Percentiles rank a stretch among this genome's conserved stretches.
Evolutionary conservation across 37 sponge, comb jelly and placozoan species (phyloP).

Genomic region (Theonella swinhoei): DNA sequence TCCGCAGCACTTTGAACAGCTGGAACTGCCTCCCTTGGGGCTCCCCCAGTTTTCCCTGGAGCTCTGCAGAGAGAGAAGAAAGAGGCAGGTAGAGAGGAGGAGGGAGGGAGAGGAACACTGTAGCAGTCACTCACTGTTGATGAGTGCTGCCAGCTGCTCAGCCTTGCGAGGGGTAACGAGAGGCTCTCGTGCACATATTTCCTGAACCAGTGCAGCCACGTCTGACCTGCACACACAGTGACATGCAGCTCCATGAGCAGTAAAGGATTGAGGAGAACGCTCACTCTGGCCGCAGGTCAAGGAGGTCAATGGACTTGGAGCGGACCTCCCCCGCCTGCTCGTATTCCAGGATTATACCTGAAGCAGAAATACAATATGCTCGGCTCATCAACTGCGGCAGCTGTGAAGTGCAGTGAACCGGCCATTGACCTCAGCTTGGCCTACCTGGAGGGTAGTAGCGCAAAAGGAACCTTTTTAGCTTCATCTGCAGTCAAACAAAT

Average conservation of each 20-base stretch:
- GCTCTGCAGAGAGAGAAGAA: constrained; percentile 33
- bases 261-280: background rate
- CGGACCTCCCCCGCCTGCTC: constrained; percentile 79
- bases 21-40: constrained; percentile 59
- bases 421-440: background rate
- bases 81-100: background rate
- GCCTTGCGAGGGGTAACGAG: constrained; percentile 64
- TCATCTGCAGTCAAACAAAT: constrained; percentile 55
- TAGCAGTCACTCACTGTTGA: constrained; percentile 48
- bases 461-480: constrained; percentile 88
- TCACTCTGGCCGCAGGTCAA: constrained; percentile 82
- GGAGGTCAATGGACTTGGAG: constrained; percentile 84
- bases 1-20: constrained; percentile 85
- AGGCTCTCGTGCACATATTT: constrained; percentile 75
- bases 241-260: background rate
- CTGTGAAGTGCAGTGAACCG: too few species aligned
- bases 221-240: constrained; percentile 39
- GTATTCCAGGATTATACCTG: constrained; percentile 95
- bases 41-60: constrained; percentile 69
- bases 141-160: constrained; percentile 79
- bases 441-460: constrained; percentile 97
- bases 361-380: too few species aligned
- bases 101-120: background rate
- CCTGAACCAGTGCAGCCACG: constrained; percentile 66
- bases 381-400: too few species aligned